Evolutionary conservation across 2,113 vertebrate genomes (phyloP), one percentile per base, ranked within the genome.

Genomic region (Trogon melanurus): DNA sequence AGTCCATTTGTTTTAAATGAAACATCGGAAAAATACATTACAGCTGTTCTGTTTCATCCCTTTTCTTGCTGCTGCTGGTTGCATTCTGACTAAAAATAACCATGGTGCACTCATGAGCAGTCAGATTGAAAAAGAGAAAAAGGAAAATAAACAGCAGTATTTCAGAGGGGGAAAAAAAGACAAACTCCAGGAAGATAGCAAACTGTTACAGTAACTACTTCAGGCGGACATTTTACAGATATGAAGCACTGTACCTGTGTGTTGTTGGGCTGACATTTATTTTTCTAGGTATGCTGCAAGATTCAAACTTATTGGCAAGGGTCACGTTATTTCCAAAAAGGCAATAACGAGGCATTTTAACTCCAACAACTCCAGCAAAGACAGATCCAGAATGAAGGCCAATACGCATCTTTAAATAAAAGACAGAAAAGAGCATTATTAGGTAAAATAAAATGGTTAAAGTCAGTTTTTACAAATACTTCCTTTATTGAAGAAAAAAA

Each of bases 291-390:
- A 98, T 88, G 90, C 99, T 99, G 97, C 99, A 98, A 30, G 99
- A 99, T 93, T 99, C 99, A 98, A 99, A 99, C 90, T 99, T 99
- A 97, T 99, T 99, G 80, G 99, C 99, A 97, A 99, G 96, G 11
- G 99, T 99, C 89, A 99, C 99, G 27, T 99, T 99, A 96, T 99
- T 99, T 82, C 99, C 99, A 94, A 99, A 99, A 81, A 99, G 99
- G 93, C 99, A 99, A 64, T 99, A 99, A 30, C 99, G 99, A n/a
- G 99, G 99, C 99, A 99, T 99, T 97, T 97, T 99, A 54, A 99
- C 99, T 30, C 99, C 99, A 50, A 99, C 99, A 29, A 99, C 99
- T 65, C 99, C 99, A 82, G 99, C 99, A 96, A 99, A 98, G 50
- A 99, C 98, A 2, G 99, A 99, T 38, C 99, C 99, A 75, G 99